A percentile compares a stretch with the other conserved stretches of the same genome.
phyloP scores from a whole-genome alignment of 2,888 invertebrate genomes.

The Eustalomyia histrio region DNA sequence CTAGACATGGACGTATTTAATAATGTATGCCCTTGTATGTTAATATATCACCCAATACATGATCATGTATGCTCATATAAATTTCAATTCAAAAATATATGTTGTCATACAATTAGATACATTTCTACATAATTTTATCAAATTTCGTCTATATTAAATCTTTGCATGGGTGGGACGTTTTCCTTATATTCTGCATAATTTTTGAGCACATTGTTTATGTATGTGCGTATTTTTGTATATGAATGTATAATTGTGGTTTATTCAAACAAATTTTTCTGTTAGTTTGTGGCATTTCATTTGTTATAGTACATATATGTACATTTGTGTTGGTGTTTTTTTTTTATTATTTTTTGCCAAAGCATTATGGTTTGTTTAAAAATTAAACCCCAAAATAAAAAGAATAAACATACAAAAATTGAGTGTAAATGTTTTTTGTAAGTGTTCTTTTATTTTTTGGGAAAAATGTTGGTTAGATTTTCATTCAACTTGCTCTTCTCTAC shows the following conservation, averaged over 20 bases:
- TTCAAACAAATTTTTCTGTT: constrained; percentile 48
- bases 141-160: too few species aligned
- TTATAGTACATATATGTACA: too few species aligned
- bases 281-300: constrained; percentile 48
- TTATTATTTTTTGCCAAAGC: constrained; percentile 19
- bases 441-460: not conserved
- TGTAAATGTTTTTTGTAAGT: constrained; percentile 4
- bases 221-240: constrained; percentile 20
- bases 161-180: not conserved
- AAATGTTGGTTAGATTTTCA: not conserved
- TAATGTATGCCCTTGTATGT: too few species aligned
- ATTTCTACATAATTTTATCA: too few species aligned
- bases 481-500: not conserved
- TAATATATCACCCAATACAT: too few species aligned
- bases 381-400: constrained; percentile 21
- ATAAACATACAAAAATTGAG: constrained; percentile 14
- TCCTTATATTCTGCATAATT: not conserved
- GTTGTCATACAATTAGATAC: too few species aligned
- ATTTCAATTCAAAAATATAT: too few species aligned
- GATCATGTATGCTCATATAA: too few species aligned
- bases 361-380: constrained; percentile 49
- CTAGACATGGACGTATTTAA: too few species aligned
- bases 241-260: constrained; percentile 51
- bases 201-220: not conserved
- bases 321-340: not conserved